Conservation (phyloP, 2,888 invertebrate genomes). For the Sipunculus nudus region DNA sequence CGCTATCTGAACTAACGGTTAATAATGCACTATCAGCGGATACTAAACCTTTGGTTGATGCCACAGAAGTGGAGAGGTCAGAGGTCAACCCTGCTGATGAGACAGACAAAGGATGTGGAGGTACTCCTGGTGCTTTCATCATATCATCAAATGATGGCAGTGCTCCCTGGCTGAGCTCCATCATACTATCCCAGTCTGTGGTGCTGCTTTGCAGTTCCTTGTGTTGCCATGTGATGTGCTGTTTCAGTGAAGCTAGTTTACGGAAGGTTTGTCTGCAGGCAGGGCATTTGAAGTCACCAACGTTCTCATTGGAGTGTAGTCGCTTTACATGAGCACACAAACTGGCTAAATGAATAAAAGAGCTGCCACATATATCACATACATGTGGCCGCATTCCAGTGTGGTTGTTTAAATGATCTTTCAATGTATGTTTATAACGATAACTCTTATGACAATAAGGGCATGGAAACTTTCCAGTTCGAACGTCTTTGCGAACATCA, state of each 20-base stretch:
- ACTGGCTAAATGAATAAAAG: constrained; percentile 38
- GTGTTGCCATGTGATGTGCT: constrained; percentile 40
- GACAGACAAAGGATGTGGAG: no score
- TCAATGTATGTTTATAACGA: constrained; percentile 39
- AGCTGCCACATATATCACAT: constrained; percentile 37
- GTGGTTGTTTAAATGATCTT: constrained; percentile 41
- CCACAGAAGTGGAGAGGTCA: no score
- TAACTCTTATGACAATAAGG: constrained; percentile 38
- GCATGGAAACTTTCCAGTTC: constrained; percentile 37
- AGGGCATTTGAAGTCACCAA: constrained; percentile 31
- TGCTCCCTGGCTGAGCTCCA: no score
- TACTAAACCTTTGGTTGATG: no score
- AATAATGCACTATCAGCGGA: no score
- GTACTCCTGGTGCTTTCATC: no score
- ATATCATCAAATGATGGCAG: no score
- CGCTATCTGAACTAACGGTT: no score
- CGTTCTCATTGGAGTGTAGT: constrained; percentile 30
- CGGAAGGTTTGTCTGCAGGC: constrained; percentile 36
- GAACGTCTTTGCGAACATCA: not conserved
- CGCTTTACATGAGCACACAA: constrained; percentile 39
- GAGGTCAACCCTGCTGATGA: no score
- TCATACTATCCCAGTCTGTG: no score
- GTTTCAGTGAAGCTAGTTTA: constrained; percentile 39
- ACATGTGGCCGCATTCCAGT: constrained; percentile 35
- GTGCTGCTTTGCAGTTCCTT: no score